These are phyloP conservation scores for Mormoops blainvillei DNA, from an alignment of 2,113 vertebrate species.

Conservation along the genomic window DNA sequence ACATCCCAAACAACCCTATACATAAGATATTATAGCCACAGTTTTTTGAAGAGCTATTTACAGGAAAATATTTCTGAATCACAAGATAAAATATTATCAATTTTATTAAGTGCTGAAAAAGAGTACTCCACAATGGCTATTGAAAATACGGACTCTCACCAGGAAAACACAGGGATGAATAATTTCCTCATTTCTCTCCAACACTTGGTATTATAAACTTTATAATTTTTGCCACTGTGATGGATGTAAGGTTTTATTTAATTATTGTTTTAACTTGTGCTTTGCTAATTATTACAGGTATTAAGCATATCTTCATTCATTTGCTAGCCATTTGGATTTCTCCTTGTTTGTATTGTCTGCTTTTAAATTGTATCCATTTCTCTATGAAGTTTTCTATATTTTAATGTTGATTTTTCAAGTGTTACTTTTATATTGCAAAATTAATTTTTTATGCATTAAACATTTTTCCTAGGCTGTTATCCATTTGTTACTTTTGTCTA, in stretches of 20 bases:
- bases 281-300: neutral
- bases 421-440: neutral
- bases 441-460: neutral
- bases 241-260: neutral
- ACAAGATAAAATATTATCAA: neutral
- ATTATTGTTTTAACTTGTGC: neutral
- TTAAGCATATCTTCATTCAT: neutral
- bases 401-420: neutral
- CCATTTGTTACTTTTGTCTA: neutral
- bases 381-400: neutral
- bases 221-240: neutral
- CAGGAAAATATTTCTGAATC: neutral
- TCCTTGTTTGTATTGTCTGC: neutral
- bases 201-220: neutral
- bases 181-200: neutral
- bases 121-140: neutral
- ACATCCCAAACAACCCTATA: neutral
- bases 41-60: neutral
- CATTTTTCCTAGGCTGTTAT: neutral
- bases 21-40: neutral
- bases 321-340: neutral
- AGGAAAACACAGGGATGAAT: neutral
- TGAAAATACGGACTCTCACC: neutral
- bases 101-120: neutral
- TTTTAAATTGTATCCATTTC: neutral